Evolutionary conservation across 2,888 invertebrate species (phyloP), one percentile per base, ranked within the genome.

Genomic region (Corbicula japonica): DNA sequence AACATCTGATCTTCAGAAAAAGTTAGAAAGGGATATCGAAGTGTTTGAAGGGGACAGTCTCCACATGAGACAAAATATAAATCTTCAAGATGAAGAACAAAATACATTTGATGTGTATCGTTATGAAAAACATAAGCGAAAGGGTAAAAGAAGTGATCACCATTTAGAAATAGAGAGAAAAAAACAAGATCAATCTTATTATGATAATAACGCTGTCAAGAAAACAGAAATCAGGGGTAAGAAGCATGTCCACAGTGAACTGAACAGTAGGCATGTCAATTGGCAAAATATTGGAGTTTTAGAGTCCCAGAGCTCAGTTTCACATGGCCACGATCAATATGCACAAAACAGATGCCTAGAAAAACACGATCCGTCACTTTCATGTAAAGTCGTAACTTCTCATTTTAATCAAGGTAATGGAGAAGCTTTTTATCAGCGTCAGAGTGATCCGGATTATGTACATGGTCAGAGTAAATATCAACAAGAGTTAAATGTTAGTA

Each of bases 371-470:
- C 46, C 54, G 41, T 63, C 68, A 12, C 30, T 52, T 28, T 32
- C 54, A 34, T 18, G 34, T 26, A 41, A 26, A 18, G 44, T 63
- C 30, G 38, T 54, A 41, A 44, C 38, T 50, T 44, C 32, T 54
- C 28, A 28, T 41, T 28, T 46, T 63, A 72, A 72, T 72, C 71
- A 62, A 41, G 71, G 50, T 72, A 72, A 72, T 72, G 71, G 62
- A 62, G 30, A 38, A 23, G 41, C 62, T 62, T 72, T 38, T 54
- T 66, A 66, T 61, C 26, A 23, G 48, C 32, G 30, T 8, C n/a
- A n/a, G n/a, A 54, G 44, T 54, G 46, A 62, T 63, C 54, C 32
- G 44, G 62, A 62, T 41, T 44, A 62, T 41, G 41, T 52, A 62
- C 50, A 72, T 44, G 50, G 38, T 63, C 41, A 54, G 71, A 56